Evolutionary conservation across 2,113 vertebrate genomes (phyloP), one percentile per base, ranked within the genome.

Genomic region (Galeopterus variegatus): DNA sequence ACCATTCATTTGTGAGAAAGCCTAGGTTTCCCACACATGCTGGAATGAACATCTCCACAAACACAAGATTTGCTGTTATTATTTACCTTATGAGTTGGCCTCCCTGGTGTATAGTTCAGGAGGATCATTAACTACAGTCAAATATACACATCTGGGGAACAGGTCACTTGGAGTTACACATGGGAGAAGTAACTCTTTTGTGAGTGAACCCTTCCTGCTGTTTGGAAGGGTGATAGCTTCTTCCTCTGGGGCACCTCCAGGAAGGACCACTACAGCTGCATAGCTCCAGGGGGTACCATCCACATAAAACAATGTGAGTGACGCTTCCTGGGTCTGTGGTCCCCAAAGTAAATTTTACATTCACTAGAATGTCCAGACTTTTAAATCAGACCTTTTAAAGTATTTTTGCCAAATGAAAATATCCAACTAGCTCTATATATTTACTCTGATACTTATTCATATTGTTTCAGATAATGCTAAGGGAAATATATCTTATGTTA

Each of bases 71-170:
- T 58, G 26, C 65, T 33, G 52, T 65, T 65, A 65, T 36, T 60
- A 15, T n/a, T 45, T n/a, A 45, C 50, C 28, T 67, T 70, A 52
- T 21, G 82, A 80, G 7, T 28, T 70, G 36, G 76, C 31, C 41
- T 90, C 45, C 12, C 72, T 64, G n/a, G 24, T 48, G 24, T 48
- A 13, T 6, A 41, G 13, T 1, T 80, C 76, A 77, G 52, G 58
- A 95, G 31, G 45, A 79, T 95, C 70, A 69, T 79, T 76, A 94
- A 83, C 62, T 33, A 73, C 31, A 50, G 33, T 54, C 56, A 83
- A 81, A 72, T 62, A 83, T 33, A 94, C 31, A 81, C n/a, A 23
- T 56, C 72, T 33, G 12, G 52, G 41, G 52, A 69, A 84, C n/a
- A 56, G 45, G 23, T 45, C 31, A 56, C 19, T 41, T 26, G 33